Evolutionary conservation across 2,797 vertebrate genomes (phyloP), one percentile per base, ranked within the genome.

Genomic region (Ciconia nigra): DNA sequence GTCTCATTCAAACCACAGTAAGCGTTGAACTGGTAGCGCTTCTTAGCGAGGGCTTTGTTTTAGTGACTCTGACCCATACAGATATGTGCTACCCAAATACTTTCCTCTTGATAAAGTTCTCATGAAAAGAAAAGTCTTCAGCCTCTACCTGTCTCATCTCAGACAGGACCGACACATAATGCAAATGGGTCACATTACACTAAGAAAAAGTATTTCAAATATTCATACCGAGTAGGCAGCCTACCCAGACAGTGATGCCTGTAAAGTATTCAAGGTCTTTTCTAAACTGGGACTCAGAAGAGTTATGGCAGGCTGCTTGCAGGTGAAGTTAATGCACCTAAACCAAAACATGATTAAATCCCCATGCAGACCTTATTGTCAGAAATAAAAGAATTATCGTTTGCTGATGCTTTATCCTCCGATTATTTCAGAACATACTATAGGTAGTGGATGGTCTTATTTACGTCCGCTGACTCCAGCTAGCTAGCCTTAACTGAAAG

Each of bases 341-440:
- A 83, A 93, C 1, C 21, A 77, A 67, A 81, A 19, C 52, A 22
- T 1, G 0, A 55, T 52, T 35, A 67, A 83, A 79, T 26, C 31
- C 54, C 41, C 78, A 20, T 1, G 1, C 1, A 6, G 59, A 83
- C 33, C 26, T 65, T 39, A n/a, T 0, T 25, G 57, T n/a, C 33
- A 28, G 37, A 92, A 94, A 52, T 1, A 46, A 44, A 52, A 54
- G 21, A 65, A 24, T 15, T 62, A 20, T 0, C 31, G 51, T 35
- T 80, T n/a, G 63, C n/a, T 33, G 47, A 33, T 29, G 61, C 29
- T 66, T 83, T 42, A 52, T 17, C 57, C 67, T 85, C 59, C 31
- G 35, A 0, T 72, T 46, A 41, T 31, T 79, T 57, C 82, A 66
- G 13, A 49, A 35, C 33, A 35, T 7, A 8, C 19, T 10, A 41